Evolutionary conservation across 1,140 invertebrate genomes (phyloP).

Genomic region (Apolygus lucorum): DNA sequence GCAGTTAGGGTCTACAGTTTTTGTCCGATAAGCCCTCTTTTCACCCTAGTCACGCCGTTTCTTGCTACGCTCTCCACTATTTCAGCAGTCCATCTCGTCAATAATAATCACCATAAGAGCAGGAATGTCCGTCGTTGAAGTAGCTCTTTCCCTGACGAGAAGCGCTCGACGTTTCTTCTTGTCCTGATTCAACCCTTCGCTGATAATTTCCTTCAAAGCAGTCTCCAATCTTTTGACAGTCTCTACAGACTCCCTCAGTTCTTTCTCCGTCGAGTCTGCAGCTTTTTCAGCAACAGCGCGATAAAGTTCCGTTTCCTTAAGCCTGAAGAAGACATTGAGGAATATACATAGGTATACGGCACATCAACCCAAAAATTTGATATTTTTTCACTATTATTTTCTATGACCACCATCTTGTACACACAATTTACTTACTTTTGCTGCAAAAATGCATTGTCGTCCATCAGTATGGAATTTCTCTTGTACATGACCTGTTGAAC

Average conservation of each 20-base stretch:
- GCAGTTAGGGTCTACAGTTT: too few species aligned
- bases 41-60: too few species aligned
- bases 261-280: neutral
- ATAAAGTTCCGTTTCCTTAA: neutral
- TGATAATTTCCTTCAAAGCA: constrained; percentile 1
- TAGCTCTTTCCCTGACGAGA: neutral
- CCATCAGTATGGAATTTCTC: neutral
- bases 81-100: too few species aligned
- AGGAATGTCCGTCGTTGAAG: constrained; percentile 2
- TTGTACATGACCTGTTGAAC: neutral
- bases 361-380: too few species aligned
- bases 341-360: too few species aligned
- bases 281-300: neutral
- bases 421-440: neutral
- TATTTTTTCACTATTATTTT: too few species aligned
- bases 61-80: too few species aligned
- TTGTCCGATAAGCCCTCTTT: too few species aligned
- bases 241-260: neutral
- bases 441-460: neutral
- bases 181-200: neutral
- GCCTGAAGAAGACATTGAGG: neutral
- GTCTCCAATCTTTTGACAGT: neutral
- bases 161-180: neutral
- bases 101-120: too few species aligned
- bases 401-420: too few species aligned